Percentiles rank a stretch among this genome's conserved stretches.
Evolutionary conservation across 2,888 invertebrate genomes (phyloP).

Genomic region (Drosophila neotestacea): DNA sequence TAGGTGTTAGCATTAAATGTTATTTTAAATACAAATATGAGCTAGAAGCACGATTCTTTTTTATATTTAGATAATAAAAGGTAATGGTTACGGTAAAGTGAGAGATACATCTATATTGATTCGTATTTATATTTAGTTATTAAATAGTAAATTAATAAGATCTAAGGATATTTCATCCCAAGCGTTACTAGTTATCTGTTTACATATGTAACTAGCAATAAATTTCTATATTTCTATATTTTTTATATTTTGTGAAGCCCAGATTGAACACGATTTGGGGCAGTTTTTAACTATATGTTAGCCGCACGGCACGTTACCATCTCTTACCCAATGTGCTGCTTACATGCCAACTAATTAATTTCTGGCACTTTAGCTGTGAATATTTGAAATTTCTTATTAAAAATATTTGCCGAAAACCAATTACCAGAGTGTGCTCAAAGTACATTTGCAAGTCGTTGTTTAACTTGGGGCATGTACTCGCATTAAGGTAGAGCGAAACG

Average conservation of each 20-base stretch:
- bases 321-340: background rate
- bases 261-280: background rate
- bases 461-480: background rate
- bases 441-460: constrained; percentile 18
- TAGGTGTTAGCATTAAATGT: background rate
- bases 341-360: constrained; percentile 57
- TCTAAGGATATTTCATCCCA: too few species aligned
- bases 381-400: constrained; percentile 32
- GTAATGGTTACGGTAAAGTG: too few species aligned
- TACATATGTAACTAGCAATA: background rate
- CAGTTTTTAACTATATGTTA: background rate
- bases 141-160: too few species aligned
- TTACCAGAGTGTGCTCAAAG: constrained; percentile 46
- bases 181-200: too few species aligned
- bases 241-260: too few species aligned
- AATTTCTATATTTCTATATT: background rate
- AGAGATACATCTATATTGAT: background rate
- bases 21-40: background rate
- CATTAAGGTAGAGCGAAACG: background rate
- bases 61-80: background rate
- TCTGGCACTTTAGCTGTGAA: constrained; percentile 41
- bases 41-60: background rate
- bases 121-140: too few species aligned
- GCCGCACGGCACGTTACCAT: constrained; percentile 1
- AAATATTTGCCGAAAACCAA: constrained; percentile 65